Base-by-base conservation (phyloP, 92 coral and sea anemone genomes). In the Nematostella vectensis region DNA sequence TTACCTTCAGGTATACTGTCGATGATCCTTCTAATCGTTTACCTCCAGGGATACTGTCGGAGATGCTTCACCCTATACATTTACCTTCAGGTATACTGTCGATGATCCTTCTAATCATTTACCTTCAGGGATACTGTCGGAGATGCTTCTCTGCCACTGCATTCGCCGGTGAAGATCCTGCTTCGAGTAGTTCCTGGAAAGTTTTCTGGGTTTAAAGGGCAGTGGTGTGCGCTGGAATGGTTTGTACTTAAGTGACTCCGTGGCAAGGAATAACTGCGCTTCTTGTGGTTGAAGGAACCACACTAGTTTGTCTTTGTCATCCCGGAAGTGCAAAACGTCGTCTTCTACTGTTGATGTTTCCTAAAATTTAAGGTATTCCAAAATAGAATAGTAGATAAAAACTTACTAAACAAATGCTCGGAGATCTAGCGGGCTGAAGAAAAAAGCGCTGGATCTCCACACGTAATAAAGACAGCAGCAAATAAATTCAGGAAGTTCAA, bases 271-370 rank as follows among this genome's bases (percentile, higher is more conserved):
- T 40, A 82, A 18, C 65, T 82, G 89, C 15, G 89, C 89, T 51
- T 82, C 84, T 23, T 58, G 66, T 29, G 89, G 84, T 49, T 82
- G 89, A 1, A 82, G 77, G 28, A 82, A 82, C 89, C 89, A 82
- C 8, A 82, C 84, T 15, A 82, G 47, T n/a, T 67, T 43, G 40
- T 77, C 57, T 49, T 44, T 67, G 53, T 71, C 80, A 33, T 76
- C 80, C 6, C 68, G 44, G 37, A 82, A 82, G 22, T 72, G 62
- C 2, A 82, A 27, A n/a, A 77, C 50, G 55, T 82, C 89, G 20
- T 82, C 89, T n/a, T 77, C 77, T 13, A 36, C 18, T 4, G 89
- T 82, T 25, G 75, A 62, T 27, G 75, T 76, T 48, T 76, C 89
- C 89, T 82, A n/a, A n/a, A n/a, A n/a, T n/a, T n/a, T n/a, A n/a